These are phyloP conservation scores for Acrocephalus arundinaceus DNA, from an alignment of 2,113 vertebrate species.

Conservation along the genomic window DNA sequence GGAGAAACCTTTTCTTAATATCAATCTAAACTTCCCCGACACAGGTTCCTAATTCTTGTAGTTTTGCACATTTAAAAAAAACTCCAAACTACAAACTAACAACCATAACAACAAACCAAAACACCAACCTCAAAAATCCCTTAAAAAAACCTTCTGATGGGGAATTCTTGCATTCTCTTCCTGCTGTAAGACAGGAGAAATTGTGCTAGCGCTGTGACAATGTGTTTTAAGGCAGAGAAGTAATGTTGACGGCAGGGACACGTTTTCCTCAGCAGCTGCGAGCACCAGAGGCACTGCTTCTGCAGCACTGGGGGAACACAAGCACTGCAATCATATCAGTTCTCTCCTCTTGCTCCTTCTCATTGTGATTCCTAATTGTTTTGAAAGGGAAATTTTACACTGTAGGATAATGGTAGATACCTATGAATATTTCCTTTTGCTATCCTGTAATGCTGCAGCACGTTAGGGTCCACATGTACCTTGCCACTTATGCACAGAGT, in stretches of 20 bases:
- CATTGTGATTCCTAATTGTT: background rate
- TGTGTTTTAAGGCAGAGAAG: background rate
- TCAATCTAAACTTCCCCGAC: background rate
- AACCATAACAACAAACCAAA: background rate
- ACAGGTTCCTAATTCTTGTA: background rate
- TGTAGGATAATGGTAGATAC: background rate
- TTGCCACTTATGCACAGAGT: background rate
- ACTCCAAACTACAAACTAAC: no score
- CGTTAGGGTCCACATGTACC: background rate
- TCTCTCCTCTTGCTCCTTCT: background rate
- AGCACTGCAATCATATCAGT: background rate
- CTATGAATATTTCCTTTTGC: background rate
- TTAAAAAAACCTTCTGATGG: background rate
- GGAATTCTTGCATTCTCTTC: background rate
- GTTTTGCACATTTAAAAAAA: background rate
- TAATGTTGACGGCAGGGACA: background rate
- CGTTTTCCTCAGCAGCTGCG: background rate
- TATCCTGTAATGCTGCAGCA: background rate
- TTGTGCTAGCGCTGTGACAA: background rate
- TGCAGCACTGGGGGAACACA: background rate
- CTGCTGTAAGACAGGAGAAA: background rate
- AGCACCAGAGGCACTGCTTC: slow-evolving; percentile 49
- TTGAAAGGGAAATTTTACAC: background rate
- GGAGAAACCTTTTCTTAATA: background rate
- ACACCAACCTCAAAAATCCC: background rate